Base-by-base conservation (phyloP, 2,113 vertebrate species). In the Bostrychus sinensis region DNA sequence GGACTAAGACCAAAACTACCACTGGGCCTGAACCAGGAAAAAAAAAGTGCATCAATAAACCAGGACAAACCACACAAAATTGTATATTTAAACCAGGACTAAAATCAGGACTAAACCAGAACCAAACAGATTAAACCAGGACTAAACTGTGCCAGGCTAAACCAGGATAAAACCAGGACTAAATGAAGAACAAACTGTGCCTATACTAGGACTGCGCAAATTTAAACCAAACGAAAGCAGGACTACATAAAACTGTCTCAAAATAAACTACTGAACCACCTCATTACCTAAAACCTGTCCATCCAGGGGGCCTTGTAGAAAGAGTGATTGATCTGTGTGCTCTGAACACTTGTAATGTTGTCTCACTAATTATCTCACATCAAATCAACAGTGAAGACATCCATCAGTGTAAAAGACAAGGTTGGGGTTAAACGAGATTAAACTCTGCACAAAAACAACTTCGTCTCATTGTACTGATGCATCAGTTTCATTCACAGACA, bases 311-410 rank as follows among this genome's bases (percentile, higher is more conserved):
- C 71, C 64, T 50, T 45, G 50, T 32, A 60, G 20, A 56, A 41
- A 66, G 54, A 53, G 13, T n/a, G 74, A 86, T 71, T 82, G 82
- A 83, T 88, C 60, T 50, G 4, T 7, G 38, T 8, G 22, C 41
- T 41, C 28, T 36, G 48, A 75, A 71, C 56, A 38, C 25, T 72
- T 57, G 13, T 17, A 38, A 65, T 72, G 54, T 67, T 75, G 72
- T 70, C 45, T 55, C 66, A 67, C 64, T 80, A 76, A 84, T 84
- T 76, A 79, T 62, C 77, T 25, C 4, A 38, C 39, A 53, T 26
- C 13, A 66, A 72, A 73, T 81, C 30, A 23, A 70, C 64, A 79
- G 67, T 39, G 37, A 78, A 67, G 25, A n/a, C 62, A 79, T 81
- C 73, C 76, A 66, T 84, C 75, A 66, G 37, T 0, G 7, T 0